phyloP scores from a whole-genome alignment of 2,888 invertebrate genomes.

The Eupithecia subfuscata region DNA sequence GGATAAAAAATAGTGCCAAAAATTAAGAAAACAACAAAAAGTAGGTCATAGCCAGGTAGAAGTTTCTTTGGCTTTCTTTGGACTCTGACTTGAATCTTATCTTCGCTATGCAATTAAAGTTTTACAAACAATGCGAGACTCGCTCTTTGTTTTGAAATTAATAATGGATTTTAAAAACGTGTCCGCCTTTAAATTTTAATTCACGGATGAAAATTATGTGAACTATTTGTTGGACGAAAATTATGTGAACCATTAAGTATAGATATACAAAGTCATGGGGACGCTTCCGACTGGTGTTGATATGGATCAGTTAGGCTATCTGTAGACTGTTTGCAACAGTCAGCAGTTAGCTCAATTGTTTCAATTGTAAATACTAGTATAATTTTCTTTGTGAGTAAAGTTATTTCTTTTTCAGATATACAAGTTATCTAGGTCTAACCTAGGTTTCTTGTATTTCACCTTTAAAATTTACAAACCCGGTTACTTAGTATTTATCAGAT shows the following conservation, averaged over 20 bases:
- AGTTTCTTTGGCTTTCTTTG: constrained; percentile 27
- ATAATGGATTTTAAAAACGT: constrained; percentile 28
- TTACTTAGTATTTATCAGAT: no score
- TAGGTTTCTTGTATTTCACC: not conserved
- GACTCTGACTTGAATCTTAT: constrained; percentile 33
- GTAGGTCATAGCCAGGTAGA: not conserved
- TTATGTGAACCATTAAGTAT: no score
- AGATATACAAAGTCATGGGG: no score
- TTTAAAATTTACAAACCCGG: not conserved
- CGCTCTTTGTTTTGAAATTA: constrained; percentile 38
- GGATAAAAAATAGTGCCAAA: not conserved
- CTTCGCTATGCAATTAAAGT: constrained; percentile 43
- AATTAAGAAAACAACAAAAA: not conserved
- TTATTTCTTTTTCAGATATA: not conserved
- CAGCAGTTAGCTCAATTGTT: no score
- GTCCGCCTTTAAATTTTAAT: constrained; percentile 1
- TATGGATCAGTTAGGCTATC: no score
- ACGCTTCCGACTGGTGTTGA: no score
- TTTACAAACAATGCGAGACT: constrained; percentile 37
- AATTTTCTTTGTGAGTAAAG: no score
- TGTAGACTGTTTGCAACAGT: no score
- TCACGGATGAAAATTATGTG: not conserved
- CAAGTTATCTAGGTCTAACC: no score
- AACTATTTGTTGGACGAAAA: not conserved
- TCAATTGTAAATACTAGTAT: no score